Evolutionary conservation across 2,888 invertebrate species (phyloP).

Genomic region (Drosophila maculinotata): DNA sequence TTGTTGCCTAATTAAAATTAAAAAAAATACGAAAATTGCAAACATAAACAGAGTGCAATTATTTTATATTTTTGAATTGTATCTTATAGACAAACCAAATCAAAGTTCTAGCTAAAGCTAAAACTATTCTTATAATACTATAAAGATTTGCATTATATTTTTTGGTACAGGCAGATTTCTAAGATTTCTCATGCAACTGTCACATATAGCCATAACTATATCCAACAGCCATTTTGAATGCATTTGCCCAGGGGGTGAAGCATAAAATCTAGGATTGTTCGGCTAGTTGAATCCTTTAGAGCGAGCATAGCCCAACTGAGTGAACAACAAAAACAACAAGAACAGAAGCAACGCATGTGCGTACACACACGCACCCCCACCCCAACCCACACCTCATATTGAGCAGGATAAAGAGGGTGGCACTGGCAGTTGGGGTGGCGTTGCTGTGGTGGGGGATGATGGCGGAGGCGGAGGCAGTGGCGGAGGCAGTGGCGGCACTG

Average conservation of each 20-base stretch:
- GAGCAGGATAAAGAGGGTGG: constrained; percentile 57
- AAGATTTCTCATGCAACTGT: constrained; percentile 8
- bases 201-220: background rate
- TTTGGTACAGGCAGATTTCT: constrained; percentile 18
- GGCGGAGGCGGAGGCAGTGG: constrained; percentile 46
- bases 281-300: constrained; percentile 68
- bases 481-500: constrained; percentile 35
- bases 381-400: constrained; percentile 8
- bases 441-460: constrained; percentile 20
- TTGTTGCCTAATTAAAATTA: background rate
- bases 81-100: no score
- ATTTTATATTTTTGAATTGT: no score
- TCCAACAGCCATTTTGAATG: constrained; percentile 61
- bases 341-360: constrained; percentile 65
- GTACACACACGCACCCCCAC: constrained; percentile 39
- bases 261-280: constrained; percentile 21
- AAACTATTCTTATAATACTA: no score
- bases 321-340: constrained; percentile 44
- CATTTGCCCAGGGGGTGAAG: constrained; percentile 47
- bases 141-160: background rate
- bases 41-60: background rate
- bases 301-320: constrained; percentile 29
- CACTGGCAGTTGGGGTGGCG: constrained; percentile 28
- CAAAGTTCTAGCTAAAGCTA: background rate
- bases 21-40: background rate